phyloP scores from a whole-genome alignment of 2,113 vertebrate genomes.

The Morone chrysops region DNA sequence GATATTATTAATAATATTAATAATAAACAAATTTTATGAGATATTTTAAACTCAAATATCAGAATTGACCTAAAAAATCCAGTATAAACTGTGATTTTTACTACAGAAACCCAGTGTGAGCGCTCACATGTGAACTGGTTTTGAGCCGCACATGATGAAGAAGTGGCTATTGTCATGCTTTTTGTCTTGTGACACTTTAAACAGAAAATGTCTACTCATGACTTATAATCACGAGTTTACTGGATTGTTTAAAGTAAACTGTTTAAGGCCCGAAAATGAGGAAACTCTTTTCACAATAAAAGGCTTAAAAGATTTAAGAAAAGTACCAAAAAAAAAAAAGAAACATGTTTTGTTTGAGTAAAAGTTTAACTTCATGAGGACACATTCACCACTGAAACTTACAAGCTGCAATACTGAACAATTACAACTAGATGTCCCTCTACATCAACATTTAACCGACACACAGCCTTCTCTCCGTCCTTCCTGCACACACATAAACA shows the following conservation, averaged over 20 bases:
- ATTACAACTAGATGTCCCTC: constrained; percentile 69
- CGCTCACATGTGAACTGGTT: neutral
- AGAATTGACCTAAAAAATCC: neutral
- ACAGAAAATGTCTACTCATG: too few species aligned
- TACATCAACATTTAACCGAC: constrained; percentile 47
- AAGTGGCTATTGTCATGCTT: too few species aligned
- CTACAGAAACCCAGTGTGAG: neutral
- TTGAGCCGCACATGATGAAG: neutral
- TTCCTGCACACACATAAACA: neutral
- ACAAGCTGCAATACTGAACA: constrained; percentile 39
- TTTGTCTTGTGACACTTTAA: too few species aligned
- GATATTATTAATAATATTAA: neutral
- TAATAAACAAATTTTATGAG: neutral
- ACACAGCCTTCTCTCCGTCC: neutral
- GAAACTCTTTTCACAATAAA: too few species aligned
- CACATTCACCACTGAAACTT: neutral
- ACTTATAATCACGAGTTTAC: too few species aligned
- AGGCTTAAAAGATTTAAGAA: too few species aligned
- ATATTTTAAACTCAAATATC: neutral
- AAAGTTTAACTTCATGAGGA: neutral
- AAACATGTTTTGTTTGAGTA: too few species aligned
- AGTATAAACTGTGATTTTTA: neutral
- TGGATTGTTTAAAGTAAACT: too few species aligned
- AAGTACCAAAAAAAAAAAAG: too few species aligned
- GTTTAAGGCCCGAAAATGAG: too few species aligned